phyloP scores from a whole-genome alignment of 2,888 invertebrate genomes.

The Eristalinus aeneus region DNA sequence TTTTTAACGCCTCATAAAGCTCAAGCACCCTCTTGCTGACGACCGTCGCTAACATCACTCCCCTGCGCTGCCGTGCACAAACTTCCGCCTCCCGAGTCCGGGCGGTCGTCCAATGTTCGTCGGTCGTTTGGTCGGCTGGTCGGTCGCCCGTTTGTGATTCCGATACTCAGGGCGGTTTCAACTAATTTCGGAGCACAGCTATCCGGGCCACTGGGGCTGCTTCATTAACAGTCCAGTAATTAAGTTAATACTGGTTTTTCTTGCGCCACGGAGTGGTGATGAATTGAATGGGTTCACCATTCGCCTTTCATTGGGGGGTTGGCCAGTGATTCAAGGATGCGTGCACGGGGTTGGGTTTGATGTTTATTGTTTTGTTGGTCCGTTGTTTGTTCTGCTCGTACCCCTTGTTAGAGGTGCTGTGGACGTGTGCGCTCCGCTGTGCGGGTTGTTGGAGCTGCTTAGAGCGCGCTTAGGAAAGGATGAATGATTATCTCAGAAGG shows the following conservation, averaged over 20 bases:
- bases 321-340: conserved; percentile 13
- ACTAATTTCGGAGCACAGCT: conserved; percentile 50
- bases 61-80: conserved; percentile 2
- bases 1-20: conserved; percentile 70
- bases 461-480: conserved; percentile 46
- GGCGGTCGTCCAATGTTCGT: neutral
- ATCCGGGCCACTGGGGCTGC: conserved; percentile 33
- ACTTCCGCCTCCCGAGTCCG: neutral
- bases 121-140: neutral
- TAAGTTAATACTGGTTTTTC: conserved; percentile 70
- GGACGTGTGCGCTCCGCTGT: conserved; percentile 5
- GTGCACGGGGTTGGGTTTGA: conserved; percentile 11
- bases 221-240: conserved; percentile 71
- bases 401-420: conserved; percentile 26
- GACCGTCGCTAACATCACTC: neutral
- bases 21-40: conserved; percentile 49
- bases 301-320: neutral
- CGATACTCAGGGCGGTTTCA: conserved; percentile 56
- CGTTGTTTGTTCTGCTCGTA: conserved; percentile 16
- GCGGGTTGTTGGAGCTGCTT: conserved; percentile 33
- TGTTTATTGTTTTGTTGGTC: conserved; percentile 44
- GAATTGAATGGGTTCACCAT: conserved; percentile 52
- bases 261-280: conserved; percentile 48
- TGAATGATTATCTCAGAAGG: conserved; percentile 63
- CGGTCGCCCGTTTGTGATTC: conserved; percentile 40